Base-by-base conservation (phyloP, 1,140 invertebrate genomes). In the Zeugodacus cucurbitae region DNA sequence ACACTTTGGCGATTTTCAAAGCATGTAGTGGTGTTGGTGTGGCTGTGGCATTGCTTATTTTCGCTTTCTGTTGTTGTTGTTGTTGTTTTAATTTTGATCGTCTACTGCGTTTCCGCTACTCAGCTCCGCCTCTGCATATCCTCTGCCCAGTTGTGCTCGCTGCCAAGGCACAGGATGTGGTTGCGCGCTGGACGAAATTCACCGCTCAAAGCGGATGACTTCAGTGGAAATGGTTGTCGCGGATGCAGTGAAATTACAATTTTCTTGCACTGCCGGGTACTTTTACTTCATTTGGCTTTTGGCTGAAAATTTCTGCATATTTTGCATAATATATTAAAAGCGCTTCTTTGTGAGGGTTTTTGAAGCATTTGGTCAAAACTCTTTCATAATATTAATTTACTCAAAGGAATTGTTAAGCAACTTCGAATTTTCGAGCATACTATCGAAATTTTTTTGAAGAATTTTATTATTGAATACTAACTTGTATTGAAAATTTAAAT, bases 91-190 rank as follows among this genome's bases (percentile, higher is more conserved):
- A 62, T 26, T n/a, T 62, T 3, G 22, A n/a, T 62, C n/a, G 22
- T 62, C 58, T 22, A 7, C n/a, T n/a, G 58, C n/a, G 58, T 22
- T 62, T 62, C n/a, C 58, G 14, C 58, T 17, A 11, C 22, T 62
- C 58, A n/a, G 58, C 58, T 10, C 14, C 8, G 58, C 58, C 14
- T 62, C 37, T 78, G 34, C 0, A 54, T 20, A 54, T 54, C 14
- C 20, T 78, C 5, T 41, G 32, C 3, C 70, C n/a, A 20, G 20
- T 44, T 48, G 74, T 82, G 22, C 3, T 5, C 6, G 1, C 7
- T 82, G n/a, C 11, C 11, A 82, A 48, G 22, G 58, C 58, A 54
- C 41, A 82, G 74, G 74, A 82, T 82, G 74, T 82, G 41, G 74
- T 20, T 54, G 48, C 2, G 41, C 37, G 34, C 37, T 41, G 37